Conservation (phyloP, 2,113 vertebrate species). For the Copsychus sechellarum region DNA sequence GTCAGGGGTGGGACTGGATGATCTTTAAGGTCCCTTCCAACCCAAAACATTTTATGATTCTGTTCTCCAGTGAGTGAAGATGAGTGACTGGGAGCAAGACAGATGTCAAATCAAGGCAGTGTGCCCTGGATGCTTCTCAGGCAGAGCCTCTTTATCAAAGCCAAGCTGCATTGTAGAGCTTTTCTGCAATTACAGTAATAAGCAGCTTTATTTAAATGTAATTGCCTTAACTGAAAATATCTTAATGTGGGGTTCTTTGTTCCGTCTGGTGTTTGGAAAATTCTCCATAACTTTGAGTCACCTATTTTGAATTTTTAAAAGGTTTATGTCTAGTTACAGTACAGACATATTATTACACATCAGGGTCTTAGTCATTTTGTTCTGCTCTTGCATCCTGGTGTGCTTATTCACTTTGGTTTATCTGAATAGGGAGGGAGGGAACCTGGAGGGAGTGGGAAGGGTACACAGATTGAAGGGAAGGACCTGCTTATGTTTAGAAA, state of each 20-base stretch:
- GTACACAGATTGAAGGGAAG: neutral
- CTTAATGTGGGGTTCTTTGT: conserved; percentile 62
- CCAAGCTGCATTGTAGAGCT: conserved; percentile 27
- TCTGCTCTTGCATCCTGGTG: conserved; percentile 15
- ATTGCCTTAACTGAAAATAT: conserved; percentile 69
- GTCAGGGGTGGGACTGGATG: rapidly evolving
- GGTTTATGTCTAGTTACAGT: conserved; percentile 68
- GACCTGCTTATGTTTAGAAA: neutral
- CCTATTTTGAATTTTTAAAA: conserved; percentile 69
- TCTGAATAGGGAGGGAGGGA: neutral
- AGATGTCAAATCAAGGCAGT: conserved; percentile 45
- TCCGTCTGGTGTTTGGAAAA: conserved; percentile 54
- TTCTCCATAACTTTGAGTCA: conserved; percentile 69
- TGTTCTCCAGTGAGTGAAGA: neutral
- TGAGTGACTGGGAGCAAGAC: conserved; percentile 45
- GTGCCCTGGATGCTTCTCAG: conserved; percentile 45
- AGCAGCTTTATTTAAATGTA: conserved; percentile 68
- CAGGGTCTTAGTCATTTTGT: conserved; percentile 65
- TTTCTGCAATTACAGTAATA: conserved; percentile 70
- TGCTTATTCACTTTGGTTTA: conserved; percentile 43
- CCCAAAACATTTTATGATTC: neutral
- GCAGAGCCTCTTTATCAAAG: conserved; percentile 40
- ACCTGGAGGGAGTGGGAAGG: neutral
- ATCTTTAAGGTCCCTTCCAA: rapidly evolving
- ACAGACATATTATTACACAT: conserved; percentile 67